Evolutionary conservation across 1,140 invertebrate genomes (phyloP), one percentile per base, ranked within the genome.

Genomic region (Apis laboriosa): DNA sequence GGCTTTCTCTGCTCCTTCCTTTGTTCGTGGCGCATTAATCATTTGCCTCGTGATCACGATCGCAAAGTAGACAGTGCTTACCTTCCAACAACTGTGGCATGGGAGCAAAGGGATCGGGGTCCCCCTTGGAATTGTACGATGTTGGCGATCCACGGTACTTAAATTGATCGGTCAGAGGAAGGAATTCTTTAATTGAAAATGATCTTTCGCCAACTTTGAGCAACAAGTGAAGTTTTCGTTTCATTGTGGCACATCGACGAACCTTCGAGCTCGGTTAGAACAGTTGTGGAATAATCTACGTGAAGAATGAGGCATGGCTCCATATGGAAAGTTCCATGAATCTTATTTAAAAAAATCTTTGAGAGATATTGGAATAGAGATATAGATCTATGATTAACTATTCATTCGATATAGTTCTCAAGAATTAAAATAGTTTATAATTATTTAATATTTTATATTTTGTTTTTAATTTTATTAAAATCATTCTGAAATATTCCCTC

Each of bases 21-120:
- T 88, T 88, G 83, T 88, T 80, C 72, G 19, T 21, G 15, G 43
- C n/a, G 74, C 67, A 87, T 88, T 88, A 85, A 88, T 88, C 86
- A 85, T 85, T 60, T 67, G 60, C 28, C 49, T 80, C 63, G 77
- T 68, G 85, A 86, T 68, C 60, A 63, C 63, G 51, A 53, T 67
- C 74, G 56, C 68, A 9, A 63, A 78, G 49, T 74, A 58, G 43
- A 21, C 24, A 80, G 63, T 77, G 64, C 19, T 84, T 61, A 72
- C 67, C 63, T 86, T 58, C 53, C n/a, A 79, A 71, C 51, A 15
- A 77, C 60, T 58, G 34, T 63, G 72, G 43, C n/a, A 28, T 28
- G 71, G 58, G 75, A 83, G 24, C 43, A 77, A 70, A 83, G 56
- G 34, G 72, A 67, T n/a, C 17, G 19, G 15, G 15, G 2, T 8